Conservation (phyloP, 2,113 vertebrate species). For the Vicugna pacos region DNA sequence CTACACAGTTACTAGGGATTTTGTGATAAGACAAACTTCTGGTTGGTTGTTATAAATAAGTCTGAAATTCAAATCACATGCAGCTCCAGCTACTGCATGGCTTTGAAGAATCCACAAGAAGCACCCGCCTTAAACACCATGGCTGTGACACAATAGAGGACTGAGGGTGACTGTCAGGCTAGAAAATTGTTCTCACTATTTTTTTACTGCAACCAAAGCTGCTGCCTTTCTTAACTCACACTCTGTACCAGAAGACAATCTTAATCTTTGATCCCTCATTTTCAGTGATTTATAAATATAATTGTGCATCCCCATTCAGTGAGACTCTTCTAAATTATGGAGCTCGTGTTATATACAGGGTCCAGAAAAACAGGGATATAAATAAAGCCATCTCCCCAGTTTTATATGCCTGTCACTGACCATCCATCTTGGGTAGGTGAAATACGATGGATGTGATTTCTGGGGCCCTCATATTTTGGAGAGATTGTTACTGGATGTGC, state of each 20-base stretch:
- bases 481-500: not conserved
- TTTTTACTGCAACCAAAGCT: not conserved
- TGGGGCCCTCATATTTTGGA: not conserved
- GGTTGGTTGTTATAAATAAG: slow-evolving; percentile 21
- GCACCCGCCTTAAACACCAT: not conserved
- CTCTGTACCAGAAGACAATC: not conserved
- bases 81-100: not conserved
- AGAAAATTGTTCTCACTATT: not conserved
- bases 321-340: not conserved
- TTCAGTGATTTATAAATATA: not conserved
- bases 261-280: not conserved
- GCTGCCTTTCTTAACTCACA: not conserved
- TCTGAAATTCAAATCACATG: slow-evolving; percentile 14
- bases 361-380: not conserved
- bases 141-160: not conserved
- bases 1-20: not conserved
- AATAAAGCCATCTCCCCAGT: not conserved
- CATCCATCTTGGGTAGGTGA: not conserved
- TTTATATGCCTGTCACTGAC: not conserved
- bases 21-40: slow-evolving; percentile 31
- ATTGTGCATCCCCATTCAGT: not conserved
- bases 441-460: not conserved
- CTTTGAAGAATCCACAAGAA: not conserved
- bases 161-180: rapidly evolving
- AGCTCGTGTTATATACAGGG: not conserved